These are phyloP conservation scores for Coregonus suidteri DNA, from an alignment of 2,797 vertebrate species.

Conservation along the genomic window DNA sequence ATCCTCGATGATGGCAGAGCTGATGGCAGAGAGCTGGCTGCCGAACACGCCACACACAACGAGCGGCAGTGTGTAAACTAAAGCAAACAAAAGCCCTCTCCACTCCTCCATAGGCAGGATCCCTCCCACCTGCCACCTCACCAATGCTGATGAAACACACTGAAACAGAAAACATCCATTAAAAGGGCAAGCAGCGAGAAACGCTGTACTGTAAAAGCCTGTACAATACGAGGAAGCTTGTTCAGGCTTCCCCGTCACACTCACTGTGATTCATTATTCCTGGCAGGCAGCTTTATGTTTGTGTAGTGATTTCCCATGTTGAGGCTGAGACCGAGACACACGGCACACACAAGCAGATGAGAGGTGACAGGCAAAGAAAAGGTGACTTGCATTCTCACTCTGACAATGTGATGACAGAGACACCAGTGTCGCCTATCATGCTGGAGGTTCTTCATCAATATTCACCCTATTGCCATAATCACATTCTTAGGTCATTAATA, in stretches of 20 bases:
- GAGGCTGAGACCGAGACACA: background rate
- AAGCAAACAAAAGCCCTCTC: conserved; percentile 77
- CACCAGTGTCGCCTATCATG: conserved; percentile 47
- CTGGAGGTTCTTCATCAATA: conserved; percentile 54
- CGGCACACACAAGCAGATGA: conserved; percentile 43
- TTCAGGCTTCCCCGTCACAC: background rate
- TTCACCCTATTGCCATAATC: conserved; percentile 55
- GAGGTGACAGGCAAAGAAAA: conserved; percentile 63
- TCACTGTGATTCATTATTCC: conserved; percentile 68
- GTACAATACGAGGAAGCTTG: conserved; percentile 41
- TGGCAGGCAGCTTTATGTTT: conserved; percentile 48
- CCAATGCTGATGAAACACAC: conserved; percentile 77
- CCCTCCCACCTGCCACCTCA: conserved; percentile 73
- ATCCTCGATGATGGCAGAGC: conserved; percentile 66
- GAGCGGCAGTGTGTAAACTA: conserved; percentile 76
- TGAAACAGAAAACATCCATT: conserved; percentile 73
- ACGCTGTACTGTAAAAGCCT: background rate
- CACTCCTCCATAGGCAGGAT: conserved; percentile 68
- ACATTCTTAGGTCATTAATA: conserved; percentile 41
- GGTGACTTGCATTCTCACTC: conserved; percentile 60
- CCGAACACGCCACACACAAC: conserved; percentile 76
- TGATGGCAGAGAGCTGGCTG: conserved; percentile 71
- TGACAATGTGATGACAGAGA: conserved; percentile 51
- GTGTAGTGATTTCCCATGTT: conserved; percentile 52
- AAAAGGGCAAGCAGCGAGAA: conserved; percentile 56